These are phyloP conservation scores for Apolygus lucorum DNA, from an alignment of 1,140 invertebrate genomes.

Conservation along the genomic window DNA sequence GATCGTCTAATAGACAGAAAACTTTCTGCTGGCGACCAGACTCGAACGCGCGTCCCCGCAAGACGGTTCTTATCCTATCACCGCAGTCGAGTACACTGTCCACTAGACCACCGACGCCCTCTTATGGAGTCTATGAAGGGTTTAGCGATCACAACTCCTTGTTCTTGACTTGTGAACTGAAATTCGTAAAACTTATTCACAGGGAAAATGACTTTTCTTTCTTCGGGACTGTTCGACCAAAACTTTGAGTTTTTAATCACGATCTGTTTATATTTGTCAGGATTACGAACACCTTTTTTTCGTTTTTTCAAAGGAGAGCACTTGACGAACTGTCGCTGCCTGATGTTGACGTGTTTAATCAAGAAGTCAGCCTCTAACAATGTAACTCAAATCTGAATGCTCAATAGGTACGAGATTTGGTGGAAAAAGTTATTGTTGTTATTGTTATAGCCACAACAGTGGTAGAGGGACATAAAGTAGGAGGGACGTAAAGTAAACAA, in stretches of 20 bases:
- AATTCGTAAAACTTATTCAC: neutral
- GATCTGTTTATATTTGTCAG: neutral
- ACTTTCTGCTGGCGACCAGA: too few species aligned
- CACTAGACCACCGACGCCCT: too few species aligned
- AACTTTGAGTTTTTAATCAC: neutral
- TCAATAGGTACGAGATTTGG: neutral
- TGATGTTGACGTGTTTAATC: neutral
- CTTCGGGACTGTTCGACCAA: neutral
- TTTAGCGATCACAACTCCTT: neutral
- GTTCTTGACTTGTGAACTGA: slow-evolving; percentile 1
- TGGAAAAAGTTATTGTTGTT: too few species aligned
- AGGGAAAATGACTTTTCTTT: neutral
- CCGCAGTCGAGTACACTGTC: too few species aligned
- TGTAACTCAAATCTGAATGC: neutral
- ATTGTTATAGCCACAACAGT: neutral
- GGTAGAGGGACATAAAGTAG: neutral
- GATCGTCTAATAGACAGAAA: too few species aligned
- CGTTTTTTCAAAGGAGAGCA: neutral
- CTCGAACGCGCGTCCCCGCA: too few species aligned
- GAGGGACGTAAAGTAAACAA: too few species aligned
- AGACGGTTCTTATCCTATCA: too few species aligned
- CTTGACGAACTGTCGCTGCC: neutral
- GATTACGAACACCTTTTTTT: neutral
- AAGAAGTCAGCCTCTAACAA: too few species aligned
- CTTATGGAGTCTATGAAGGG: too few species aligned